Conservation (phyloP, 1,140 invertebrate species). For the Chrysomallon squamiferum region DNA sequence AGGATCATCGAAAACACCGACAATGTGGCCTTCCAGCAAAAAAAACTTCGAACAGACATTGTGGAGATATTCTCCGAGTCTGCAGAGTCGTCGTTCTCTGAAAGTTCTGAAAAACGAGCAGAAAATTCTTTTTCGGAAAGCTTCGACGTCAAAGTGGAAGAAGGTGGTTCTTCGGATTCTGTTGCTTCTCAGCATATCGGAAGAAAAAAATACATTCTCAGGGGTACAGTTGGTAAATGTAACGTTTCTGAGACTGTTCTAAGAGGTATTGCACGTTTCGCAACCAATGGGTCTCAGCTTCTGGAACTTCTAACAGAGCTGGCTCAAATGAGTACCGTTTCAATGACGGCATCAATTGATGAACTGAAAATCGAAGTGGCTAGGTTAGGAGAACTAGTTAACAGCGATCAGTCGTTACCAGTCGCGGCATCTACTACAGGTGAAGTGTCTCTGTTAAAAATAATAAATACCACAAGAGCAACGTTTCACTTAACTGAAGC, state of each 20-base stretch:
- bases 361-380: slow-evolving; percentile 34
- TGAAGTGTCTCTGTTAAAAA: slow-evolving; percentile 18
- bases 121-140: no score
- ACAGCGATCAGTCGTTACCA: not conserved
- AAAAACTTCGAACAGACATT: not conserved
- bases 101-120: no score
- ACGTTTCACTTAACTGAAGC: slow-evolving; percentile 34
- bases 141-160: no score
- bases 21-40: slow-evolving; percentile 30
- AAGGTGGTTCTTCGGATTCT: no score
- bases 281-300: slow-evolving; percentile 26
- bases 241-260: slow-evolving; percentile 13
- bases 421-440: slow-evolving; percentile 4
- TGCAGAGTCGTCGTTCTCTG: no score
- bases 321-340: slow-evolving; percentile 29
- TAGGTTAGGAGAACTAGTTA: slow-evolving; percentile 22
- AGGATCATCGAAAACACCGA: slow-evolving; percentile 34
- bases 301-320: slow-evolving; percentile 31
- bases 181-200: no score
- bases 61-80: slow-evolving; percentile 4
- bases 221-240: not conserved
- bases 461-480: slow-evolving; percentile 31
- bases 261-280: slow-evolving; percentile 17
- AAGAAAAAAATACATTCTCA: not conserved
- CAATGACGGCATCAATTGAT: slow-evolving; percentile 22